Percentiles rank a stretch among this genome's conserved stretches.
Evolutionary conservation across 2,113 vertebrate species (phyloP).

Genomic region (Rafetus swinhoei): DNA sequence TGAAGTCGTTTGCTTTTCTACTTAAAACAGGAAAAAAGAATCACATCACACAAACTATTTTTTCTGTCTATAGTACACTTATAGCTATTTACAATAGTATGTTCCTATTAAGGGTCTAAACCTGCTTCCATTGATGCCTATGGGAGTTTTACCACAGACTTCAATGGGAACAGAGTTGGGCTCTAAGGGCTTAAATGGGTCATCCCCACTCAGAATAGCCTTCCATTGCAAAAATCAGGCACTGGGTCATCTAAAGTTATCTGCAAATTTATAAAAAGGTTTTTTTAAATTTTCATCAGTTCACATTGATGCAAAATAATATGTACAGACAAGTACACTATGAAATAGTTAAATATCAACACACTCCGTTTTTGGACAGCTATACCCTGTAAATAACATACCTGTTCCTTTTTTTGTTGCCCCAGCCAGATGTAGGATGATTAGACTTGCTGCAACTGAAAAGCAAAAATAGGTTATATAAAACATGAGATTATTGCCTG

Average conservation of each 20-base stretch:
- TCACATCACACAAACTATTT: constrained; percentile 29
- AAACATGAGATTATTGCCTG: background rate
- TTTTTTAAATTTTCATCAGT: background rate
- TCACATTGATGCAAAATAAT: background rate
- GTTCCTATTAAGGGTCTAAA: background rate
- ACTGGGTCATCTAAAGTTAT: background rate
- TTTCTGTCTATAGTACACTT: fast-evolving
- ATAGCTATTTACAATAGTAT: background rate
- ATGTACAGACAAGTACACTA: constrained; percentile 10
- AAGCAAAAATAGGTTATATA: constrained; percentile 70
- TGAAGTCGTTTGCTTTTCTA: constrained; percentile 91
- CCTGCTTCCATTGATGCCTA: background rate
- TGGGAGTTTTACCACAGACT: background rate
- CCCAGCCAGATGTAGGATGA: constrained; percentile 95
- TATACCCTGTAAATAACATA: constrained; percentile 74
- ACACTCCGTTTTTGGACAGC: background rate
- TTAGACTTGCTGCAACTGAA: constrained; percentile 99
- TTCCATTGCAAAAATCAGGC: background rate
- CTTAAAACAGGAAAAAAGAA: constrained; percentile 43
- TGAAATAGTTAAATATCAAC: background rate
- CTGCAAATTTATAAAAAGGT: constrained; percentile 41
- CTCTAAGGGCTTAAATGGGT: background rate
- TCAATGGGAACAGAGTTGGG: background rate
- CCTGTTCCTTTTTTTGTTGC: constrained; percentile 97
- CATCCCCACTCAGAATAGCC: background rate